These are phyloP conservation scores for Coreius guichenoti DNA, from an alignment of 2,797 vertebrate species.

Conservation along the genomic window DNA sequence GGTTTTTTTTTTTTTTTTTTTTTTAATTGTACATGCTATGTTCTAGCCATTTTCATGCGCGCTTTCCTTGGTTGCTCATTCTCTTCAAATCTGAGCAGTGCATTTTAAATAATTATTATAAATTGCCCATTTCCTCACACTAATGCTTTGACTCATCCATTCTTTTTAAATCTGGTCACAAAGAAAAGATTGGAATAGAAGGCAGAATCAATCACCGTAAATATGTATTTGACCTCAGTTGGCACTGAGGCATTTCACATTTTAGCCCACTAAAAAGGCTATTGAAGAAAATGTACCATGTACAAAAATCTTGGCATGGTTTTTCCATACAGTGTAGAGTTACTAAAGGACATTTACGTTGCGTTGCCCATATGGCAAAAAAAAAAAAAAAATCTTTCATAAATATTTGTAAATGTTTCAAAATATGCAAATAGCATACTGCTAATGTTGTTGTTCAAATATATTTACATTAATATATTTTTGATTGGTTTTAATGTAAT, in stretches of 20 bases:
- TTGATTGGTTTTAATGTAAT: neutral
- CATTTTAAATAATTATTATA: conserved; percentile 47
- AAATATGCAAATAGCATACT: neutral
- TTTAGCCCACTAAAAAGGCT: conserved; percentile 23
- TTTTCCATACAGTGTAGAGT: neutral
- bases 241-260: conserved; percentile 36
- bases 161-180: conserved; percentile 50
- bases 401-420: no score
- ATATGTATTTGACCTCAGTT: conserved; percentile 55
- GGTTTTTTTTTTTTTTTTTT: neutral
- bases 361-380: neutral
- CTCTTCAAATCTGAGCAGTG: neutral
- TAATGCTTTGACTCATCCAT: conserved; percentile 47
- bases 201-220: conserved; percentile 49
- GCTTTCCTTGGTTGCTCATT: neutral
- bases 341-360: neutral
- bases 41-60: neutral
- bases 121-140: conserved; percentile 30
- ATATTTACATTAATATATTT: neutral
- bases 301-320: neutral
- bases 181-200: conserved; percentile 46
- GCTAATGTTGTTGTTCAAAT: neutral
- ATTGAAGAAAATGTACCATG: conserved; percentile 37
- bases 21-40: neutral
- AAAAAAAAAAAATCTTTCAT: no score